A percentile compares a stretch with the other conserved stretches of the same genome.
Conservation (phyloP, 2,797 vertebrate genomes). For the Pampus argenteus region DNA sequence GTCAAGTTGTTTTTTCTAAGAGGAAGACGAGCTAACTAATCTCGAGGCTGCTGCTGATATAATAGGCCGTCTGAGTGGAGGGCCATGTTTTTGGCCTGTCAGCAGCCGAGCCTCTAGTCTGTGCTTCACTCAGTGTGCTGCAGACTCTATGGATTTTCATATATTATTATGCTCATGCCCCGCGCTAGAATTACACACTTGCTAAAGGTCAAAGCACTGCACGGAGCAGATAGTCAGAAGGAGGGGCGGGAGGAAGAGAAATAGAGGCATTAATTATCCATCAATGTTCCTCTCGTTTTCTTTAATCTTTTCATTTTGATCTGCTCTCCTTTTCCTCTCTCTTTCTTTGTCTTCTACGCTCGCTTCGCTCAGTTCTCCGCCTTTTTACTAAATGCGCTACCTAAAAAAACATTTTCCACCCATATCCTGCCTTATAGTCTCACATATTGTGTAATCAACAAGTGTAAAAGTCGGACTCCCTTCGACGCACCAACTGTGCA, state of each 20-base stretch:
- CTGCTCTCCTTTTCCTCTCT: neutral
- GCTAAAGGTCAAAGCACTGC: conserved; percentile 66
- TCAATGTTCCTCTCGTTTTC: conserved; percentile 44
- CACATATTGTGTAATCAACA: conserved; percentile 26
- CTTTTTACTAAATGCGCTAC: conserved; percentile 12
- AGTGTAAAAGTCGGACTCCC: conserved; percentile 30
- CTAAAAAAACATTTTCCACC: neutral
- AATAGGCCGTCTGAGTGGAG: conserved; percentile 47
- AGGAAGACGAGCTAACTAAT: conserved; percentile 46
- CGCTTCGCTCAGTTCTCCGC: neutral
- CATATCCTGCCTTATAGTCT: neutral
- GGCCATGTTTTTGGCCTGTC: conserved; percentile 38
- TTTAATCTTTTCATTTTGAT: conserved; percentile 24
- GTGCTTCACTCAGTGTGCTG: conserved; percentile 31
- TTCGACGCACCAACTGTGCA: conserved; percentile 50
- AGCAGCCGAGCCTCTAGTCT: conserved; percentile 57
- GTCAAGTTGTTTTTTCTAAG: conserved; percentile 42
- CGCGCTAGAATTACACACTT: conserved; percentile 65
- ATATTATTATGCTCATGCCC: conserved; percentile 53
- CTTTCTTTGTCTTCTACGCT: neutral
- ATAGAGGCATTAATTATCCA: conserved; percentile 61
- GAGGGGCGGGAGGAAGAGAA: conserved; percentile 24
- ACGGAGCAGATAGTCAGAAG: conserved; percentile 50
- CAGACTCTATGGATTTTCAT: conserved; percentile 75
- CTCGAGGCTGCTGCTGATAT: conserved; percentile 29